Evolutionary conservation across 2,888 invertebrate species (phyloP).

Genomic region (Dryococelus australis): DNA sequence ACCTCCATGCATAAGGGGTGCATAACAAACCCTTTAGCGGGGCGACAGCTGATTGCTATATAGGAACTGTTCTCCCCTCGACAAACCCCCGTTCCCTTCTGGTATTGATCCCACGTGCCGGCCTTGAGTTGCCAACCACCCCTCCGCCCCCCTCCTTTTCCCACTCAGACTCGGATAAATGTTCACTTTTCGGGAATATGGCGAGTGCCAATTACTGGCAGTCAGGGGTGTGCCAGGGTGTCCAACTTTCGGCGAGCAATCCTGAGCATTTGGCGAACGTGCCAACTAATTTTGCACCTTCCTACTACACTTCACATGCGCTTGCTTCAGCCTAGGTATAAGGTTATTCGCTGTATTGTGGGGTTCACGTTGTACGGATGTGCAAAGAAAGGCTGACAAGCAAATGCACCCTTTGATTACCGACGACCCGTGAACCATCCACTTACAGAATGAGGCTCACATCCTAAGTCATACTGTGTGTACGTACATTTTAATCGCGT

Average conservation of each 20-base stretch:
- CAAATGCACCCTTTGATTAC: too few species aligned
- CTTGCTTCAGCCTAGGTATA: too few species aligned
- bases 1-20: conserved; percentile 44
- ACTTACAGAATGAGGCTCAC: too few species aligned
- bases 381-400: too few species aligned
- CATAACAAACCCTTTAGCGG: conserved; percentile 42
- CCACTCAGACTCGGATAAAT: conserved; percentile 20
- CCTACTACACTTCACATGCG: too few species aligned
- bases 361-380: too few species aligned
- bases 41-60: conserved; percentile 41
- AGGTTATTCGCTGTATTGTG: too few species aligned
- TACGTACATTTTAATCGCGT: too few species aligned
- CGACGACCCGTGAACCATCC: too few species aligned
- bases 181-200: conserved; percentile 11
- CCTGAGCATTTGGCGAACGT: not conserved
- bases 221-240: conserved; percentile 16
- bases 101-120: not conserved
- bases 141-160: not conserved
- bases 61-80: conserved; percentile 20
- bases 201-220: conserved; percentile 16
- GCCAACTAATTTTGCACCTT: too few species aligned
- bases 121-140: not conserved
- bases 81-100: not conserved
- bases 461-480: too few species aligned
- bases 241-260: not conserved